These are phyloP conservation scores for Heliconius ethilla DNA, from an alignment of 2,888 invertebrate genomes.

Conservation along the genomic window DNA sequence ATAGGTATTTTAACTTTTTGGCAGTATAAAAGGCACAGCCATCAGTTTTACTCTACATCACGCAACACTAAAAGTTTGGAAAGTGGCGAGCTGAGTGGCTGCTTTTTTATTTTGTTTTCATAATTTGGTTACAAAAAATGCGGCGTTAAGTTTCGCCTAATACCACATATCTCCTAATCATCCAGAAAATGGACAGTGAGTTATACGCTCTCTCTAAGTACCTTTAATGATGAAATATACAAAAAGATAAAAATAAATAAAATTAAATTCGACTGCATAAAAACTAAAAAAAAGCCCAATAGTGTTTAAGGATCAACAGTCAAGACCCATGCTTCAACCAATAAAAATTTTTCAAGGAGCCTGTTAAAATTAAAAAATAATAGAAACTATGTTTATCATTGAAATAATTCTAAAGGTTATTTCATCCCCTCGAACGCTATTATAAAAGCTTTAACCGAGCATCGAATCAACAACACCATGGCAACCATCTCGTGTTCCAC, in stretches of 20 bases:
- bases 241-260: too few species aligned
- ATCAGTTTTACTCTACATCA: background rate
- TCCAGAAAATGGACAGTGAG: too few species aligned
- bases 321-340: too few species aligned
- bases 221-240: too few species aligned
- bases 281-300: too few species aligned
- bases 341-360: too few species aligned
- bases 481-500: conserved; percentile 46
- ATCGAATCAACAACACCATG: conserved; percentile 48
- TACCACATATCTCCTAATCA: background rate
- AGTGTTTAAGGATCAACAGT: too few species aligned
- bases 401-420: background rate
- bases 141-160: background rate
- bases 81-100: background rate
- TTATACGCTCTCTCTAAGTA: too few species aligned
- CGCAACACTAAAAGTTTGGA: background rate
- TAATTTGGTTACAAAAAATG: background rate
- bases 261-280: too few species aligned
- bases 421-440: background rate
- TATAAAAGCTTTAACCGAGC: conserved; percentile 21
- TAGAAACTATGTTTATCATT: background rate
- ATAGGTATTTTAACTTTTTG: too few species aligned
- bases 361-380: background rate
- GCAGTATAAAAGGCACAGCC: background rate
- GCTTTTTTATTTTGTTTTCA: background rate